Percentiles rank a stretch among this genome's conserved stretches.
Conservation (phyloP, 2,797 vertebrate species). For the Naso thynnoides region DNA sequence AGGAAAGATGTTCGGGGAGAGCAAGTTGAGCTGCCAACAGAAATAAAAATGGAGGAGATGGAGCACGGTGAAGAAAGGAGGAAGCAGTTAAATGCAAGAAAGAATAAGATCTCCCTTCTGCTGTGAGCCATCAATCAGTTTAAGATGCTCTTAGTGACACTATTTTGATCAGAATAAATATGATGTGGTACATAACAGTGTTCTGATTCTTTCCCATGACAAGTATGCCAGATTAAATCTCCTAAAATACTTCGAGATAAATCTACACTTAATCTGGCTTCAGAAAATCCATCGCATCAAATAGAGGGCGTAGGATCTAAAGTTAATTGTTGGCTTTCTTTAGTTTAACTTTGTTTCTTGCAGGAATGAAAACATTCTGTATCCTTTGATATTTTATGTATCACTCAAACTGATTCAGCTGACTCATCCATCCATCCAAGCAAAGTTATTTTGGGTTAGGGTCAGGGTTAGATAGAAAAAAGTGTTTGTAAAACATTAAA, state of each 20-base stretch:
- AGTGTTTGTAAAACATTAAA: background rate
- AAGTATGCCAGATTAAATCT: conserved; percentile 19
- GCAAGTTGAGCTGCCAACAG: conserved; percentile 68
- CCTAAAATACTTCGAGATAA: conserved; percentile 25
- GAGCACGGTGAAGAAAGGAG: conserved; percentile 59
- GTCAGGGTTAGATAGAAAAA: too few species aligned
- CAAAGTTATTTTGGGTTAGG: background rate
- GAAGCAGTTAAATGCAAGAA: conserved; percentile 64
- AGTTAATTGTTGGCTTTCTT: conserved; percentile 30
- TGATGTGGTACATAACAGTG: conserved; percentile 25
- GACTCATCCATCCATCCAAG: conserved; percentile 3
- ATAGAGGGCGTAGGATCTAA: conserved; percentile 4
- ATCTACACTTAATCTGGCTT: conserved; percentile 21
- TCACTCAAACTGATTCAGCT: conserved; percentile 5
- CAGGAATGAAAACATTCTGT: conserved; percentile 9
- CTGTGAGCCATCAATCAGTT: conserved; percentile 68
- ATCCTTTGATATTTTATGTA: conserved; percentile 17
- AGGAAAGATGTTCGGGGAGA: conserved; percentile 70
- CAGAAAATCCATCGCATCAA: conserved; percentile 11
- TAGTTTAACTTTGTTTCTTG: conserved; percentile 10
- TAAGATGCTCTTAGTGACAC: conserved; percentile 49
- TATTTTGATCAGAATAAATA: conserved; percentile 64
- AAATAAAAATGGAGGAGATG: conserved; percentile 71
- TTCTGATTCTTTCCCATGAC: conserved; percentile 21
- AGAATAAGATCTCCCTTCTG: conserved; percentile 56